A percentile compares a stretch with the other conserved stretches of the same genome.
Conservation (phyloP, 2,113 vertebrate genomes). For the Macquaria ambigua region DNA sequence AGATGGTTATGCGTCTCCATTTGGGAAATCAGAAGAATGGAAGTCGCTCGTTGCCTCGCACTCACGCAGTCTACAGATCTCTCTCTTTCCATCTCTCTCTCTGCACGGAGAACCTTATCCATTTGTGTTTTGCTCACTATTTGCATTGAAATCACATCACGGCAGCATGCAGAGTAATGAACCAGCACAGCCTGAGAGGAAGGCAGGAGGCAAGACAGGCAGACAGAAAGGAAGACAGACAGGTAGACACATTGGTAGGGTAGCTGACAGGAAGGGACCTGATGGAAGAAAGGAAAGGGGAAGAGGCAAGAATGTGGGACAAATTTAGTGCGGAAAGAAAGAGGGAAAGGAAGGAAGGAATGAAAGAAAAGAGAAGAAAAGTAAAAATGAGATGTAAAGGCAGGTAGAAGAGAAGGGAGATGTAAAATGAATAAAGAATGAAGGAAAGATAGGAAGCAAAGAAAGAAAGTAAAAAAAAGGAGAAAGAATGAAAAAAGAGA, state of each 20-base stretch:
- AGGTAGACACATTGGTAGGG: not conserved
- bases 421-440: not conserved
- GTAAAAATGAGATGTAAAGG: not conserved
- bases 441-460: not conserved
- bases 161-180: slow-evolving; percentile 58
- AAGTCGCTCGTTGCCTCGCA: slow-evolving; percentile 47
- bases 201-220: slow-evolving; percentile 11
- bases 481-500: not conserved
- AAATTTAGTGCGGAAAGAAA: not conserved
- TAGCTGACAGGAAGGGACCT: not conserved
- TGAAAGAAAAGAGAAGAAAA: not conserved
- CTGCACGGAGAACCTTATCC: slow-evolving; percentile 38
- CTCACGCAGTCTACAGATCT: slow-evolving; percentile 48
- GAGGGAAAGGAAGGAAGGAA: no score
- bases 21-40: slow-evolving; percentile 75
- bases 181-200: slow-evolving; percentile 39
- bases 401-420: not conserved
- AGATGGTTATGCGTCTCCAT: slow-evolving; percentile 69
- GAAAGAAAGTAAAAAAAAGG: no score
- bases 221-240: not conserved
- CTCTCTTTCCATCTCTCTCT: slow-evolving; percentile 19
- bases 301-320: not conserved
- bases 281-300: not conserved
- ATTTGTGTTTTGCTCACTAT: slow-evolving; percentile 53
- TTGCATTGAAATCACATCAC: slow-evolving; percentile 73